Conservation (phyloP, 1,140 invertebrate genomes). For the Drosophila sturtevanti region DNA sequence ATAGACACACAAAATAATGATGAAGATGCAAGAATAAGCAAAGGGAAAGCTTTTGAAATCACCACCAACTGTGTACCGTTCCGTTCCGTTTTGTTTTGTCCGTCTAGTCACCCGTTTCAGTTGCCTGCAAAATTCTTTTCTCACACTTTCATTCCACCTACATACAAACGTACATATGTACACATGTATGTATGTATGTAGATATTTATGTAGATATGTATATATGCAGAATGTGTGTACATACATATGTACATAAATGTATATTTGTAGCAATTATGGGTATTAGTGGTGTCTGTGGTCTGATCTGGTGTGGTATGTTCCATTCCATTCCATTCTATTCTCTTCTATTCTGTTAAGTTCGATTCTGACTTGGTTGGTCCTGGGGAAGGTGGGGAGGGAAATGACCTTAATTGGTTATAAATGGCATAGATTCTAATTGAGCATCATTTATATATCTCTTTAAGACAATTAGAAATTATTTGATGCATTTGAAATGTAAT, state of each 20-base stretch:
- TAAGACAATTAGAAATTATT: neutral
- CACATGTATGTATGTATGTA: neutral
- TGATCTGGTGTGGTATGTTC: neutral
- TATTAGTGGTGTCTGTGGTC: slow-evolving; percentile 1
- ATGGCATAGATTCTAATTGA: slow-evolving; percentile 4
- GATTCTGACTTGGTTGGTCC: neutral
- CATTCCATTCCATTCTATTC: neutral
- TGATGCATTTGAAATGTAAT: neutral
- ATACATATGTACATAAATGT: neutral
- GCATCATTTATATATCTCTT: neutral
- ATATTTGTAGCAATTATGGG: slow-evolving; percentile 1
- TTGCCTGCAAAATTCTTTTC: neutral
- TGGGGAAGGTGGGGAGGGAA: no score
- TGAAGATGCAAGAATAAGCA: neutral
- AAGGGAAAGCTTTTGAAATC: neutral
- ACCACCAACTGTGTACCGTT: neutral
- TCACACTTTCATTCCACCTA: neutral
- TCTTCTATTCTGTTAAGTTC: neutral
- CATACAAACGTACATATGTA: neutral
- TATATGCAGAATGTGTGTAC: neutral
- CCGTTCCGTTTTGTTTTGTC: neutral
- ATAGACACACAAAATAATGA: neutral
- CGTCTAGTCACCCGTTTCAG: neutral
- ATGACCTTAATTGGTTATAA: neutral
- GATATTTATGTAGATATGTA: neutral